Conservation (phyloP, 1,140 invertebrate genomes). For the Carposina sasakii region DNA sequence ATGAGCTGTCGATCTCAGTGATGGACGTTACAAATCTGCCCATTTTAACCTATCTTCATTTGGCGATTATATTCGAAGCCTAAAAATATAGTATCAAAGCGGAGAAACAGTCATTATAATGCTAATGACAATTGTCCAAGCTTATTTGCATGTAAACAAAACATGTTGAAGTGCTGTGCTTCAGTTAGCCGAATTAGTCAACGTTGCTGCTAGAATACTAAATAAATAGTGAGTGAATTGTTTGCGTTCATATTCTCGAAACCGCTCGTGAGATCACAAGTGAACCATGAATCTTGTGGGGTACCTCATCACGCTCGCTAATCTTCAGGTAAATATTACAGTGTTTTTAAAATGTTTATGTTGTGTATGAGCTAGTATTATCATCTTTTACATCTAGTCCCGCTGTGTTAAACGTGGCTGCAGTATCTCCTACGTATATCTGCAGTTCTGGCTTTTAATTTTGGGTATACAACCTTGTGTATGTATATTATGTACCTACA, state of each 20-base stretch:
- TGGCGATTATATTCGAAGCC: too few relatives aligned
- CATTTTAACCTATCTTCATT: too few relatives aligned
- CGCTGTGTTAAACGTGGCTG: too few relatives aligned
- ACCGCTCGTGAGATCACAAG: constrained; percentile 3
- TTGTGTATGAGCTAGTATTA: too few relatives aligned
- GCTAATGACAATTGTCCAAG: constrained; percentile 30
- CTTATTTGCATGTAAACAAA: constrained; percentile 36
- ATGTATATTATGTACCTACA: too few relatives aligned
- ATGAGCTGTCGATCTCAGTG: too few relatives aligned
- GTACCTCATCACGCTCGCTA: constrained; percentile 20
- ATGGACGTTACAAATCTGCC: too few relatives aligned
- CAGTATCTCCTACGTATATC: too few relatives aligned
- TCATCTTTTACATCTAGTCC: too few relatives aligned
- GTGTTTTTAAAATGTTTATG: too few relatives aligned
- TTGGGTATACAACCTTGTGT: too few relatives aligned
- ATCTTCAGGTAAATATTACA: constrained; percentile 24
- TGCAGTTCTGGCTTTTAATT: too few relatives aligned
- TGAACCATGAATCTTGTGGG: constrained; percentile 21
- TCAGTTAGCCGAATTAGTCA: constrained; percentile 14
- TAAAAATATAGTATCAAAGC: neutral
- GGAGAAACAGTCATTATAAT: constrained; percentile 29
- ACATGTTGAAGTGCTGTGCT: constrained; percentile 17
- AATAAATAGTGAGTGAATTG: constrained; percentile 26
- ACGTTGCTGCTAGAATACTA: constrained; percentile 25
- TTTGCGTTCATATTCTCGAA: constrained; percentile 3